Evolutionary conservation across 2,888 invertebrate species (phyloP), one percentile per base, ranked within the genome.

Genomic region (Nesidiocoris tenuis): DNA sequence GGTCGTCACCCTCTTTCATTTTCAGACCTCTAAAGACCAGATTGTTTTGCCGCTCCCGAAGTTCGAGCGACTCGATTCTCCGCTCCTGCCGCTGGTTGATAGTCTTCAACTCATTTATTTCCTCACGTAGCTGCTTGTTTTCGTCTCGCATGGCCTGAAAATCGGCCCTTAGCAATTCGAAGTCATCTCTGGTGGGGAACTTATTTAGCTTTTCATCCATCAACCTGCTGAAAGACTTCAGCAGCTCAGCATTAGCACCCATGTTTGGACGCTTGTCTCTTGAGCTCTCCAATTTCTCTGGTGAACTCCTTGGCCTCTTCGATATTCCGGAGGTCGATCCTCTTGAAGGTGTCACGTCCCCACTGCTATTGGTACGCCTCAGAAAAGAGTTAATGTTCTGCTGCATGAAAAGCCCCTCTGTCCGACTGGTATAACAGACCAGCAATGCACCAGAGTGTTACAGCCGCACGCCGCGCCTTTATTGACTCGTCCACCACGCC

Each of bases 181-280:
- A 59, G n/a, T 59, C 59, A 5, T 5, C n/a, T 18, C 19, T 59
- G 5, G 59, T 9, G n/a, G 59, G 59, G 3, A 59, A n/a, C 59
- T 59, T 59, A 9, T n/a, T n/a, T 59, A 59, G n/a, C 59, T 59
- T 59, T 18, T 59, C 59, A 18, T 59, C 59, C 59, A 59, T 59
- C 59, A 59, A 9, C n/a, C n/a, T n/a, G 5, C 59, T 18, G n/a
- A 59, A 9, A 3, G 59, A 59, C 59, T 59, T 3, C 5, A 59
- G 59, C 17, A 59, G n/a, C 3, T 59, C 59, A 17, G 17, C 59
- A 5, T 59, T n/a, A 54, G 54, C 7, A 17, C 59, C 59, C 59
- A 59, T 59, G 59, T 59, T 59, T 3, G n/a, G 59, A 5, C 19
- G n/a, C n/a, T 59, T 59, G 3, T 59, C 59, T 16, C 19, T 59